phyloP scores from a whole-genome alignment of 2,797 vertebrate genomes.

The Glossophaga mutica region DNA sequence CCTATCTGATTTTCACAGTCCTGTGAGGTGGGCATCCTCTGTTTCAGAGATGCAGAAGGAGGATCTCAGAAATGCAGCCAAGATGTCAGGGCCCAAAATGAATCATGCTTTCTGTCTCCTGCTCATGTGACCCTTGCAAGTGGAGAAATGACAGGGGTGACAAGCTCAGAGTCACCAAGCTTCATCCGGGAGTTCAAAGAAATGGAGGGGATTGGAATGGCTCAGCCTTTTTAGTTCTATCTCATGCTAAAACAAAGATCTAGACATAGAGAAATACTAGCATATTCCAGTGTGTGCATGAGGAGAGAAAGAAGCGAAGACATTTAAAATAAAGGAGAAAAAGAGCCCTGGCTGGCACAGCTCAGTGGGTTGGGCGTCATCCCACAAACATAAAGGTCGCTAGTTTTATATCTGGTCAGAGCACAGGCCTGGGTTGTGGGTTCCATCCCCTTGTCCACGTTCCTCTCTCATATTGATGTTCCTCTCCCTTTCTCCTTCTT shows the following conservation, averaged over 20 bases:
- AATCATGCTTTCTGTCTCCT: not conserved
- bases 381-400: not conserved
- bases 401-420: not conserved
- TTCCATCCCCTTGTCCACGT: not conserved
- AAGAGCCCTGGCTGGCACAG: not conserved
- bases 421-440: too few relatives aligned
- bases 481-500: not conserved
- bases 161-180: not conserved
- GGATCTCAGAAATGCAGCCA: not conserved
- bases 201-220: not conserved
- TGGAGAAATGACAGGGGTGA: not conserved
- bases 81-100: not conserved
- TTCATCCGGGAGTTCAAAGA: not conserved
- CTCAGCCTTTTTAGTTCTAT: not conserved
- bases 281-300: not conserved
- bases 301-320: not conserved
- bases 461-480: not conserved
- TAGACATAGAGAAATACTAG: not conserved
- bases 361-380: not conserved
- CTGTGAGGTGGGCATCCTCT: not conserved
- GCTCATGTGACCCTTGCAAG: not conserved
- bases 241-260: not conserved
- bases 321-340: not conserved
- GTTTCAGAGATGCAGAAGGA: not conserved
- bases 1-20: not conserved